Evolutionary conservation across 2,113 vertebrate genomes (phyloP).

Genomic region (Tupaia tana): DNA sequence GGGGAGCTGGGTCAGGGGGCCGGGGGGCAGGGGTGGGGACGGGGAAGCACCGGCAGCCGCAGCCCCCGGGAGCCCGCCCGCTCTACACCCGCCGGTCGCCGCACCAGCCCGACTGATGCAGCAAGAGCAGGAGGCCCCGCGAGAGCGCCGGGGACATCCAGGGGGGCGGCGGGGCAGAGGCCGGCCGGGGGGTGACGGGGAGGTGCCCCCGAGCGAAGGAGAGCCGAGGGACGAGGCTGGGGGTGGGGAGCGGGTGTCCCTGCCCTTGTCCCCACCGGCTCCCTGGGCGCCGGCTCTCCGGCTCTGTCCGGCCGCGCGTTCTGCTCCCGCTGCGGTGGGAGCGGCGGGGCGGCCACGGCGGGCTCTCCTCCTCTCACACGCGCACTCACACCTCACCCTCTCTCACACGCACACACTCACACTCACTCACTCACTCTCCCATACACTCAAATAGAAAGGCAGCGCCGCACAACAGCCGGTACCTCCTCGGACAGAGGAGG

Average conservation of each 20-base stretch:
- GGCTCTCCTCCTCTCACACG: conserved; percentile 37
- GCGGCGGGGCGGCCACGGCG: conserved; percentile 64
- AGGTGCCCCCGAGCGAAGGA: conserved; percentile 8
- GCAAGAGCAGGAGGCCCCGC: conserved; percentile 74
- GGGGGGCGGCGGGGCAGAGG: conserved; percentile 63
- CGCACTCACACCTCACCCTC: conserved; percentile 58
- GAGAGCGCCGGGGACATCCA: conserved; percentile 83
- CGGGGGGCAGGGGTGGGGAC: conserved; percentile 43
- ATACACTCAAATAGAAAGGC: conserved; percentile 68
- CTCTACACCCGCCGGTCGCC: conserved; percentile 72
- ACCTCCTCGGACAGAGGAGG: conserved; percentile 73
- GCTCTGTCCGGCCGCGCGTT: conserved; percentile 42
- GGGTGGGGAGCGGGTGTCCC: conserved; percentile 66
- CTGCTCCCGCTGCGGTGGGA: conserved; percentile 48
- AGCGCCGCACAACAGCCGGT: conserved; percentile 83
- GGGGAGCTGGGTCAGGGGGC: conserved; percentile 59
- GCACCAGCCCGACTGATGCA: conserved; percentile 65
- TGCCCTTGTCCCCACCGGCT: conserved; percentile 73
- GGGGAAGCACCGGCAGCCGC: conserved; percentile 62
- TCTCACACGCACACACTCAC: conserved; percentile 56
- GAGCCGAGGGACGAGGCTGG: conserved; percentile 38
- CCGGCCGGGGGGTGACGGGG: conserved; percentile 11
- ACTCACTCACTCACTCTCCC: conserved; percentile 65
- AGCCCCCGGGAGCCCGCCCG: conserved; percentile 67
- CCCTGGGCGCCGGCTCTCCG: conserved; percentile 57